Evolutionary conservation across 2,888 invertebrate species (phyloP).

Genomic region (Epinotia bilunana): DNA sequence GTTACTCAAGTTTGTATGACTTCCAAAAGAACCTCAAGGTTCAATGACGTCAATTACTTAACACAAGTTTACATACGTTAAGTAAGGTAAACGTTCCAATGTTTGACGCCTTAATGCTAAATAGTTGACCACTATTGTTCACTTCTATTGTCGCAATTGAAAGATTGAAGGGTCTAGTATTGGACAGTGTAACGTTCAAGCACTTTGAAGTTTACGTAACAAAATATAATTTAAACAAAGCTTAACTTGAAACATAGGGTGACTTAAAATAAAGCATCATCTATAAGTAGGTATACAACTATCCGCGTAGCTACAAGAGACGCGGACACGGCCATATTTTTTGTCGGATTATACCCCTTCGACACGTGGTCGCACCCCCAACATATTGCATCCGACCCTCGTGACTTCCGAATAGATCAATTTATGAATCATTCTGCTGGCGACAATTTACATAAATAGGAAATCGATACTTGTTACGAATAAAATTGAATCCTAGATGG

Average conservation of each 20-base stretch:
- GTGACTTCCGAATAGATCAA: slow-evolving; percentile 71
- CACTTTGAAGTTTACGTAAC: neutral
- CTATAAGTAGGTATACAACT: slow-evolving; percentile 17
- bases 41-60: no score
- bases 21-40: no score
- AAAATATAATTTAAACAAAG: neutral
- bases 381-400: slow-evolving; percentile 73
- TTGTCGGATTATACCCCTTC: slow-evolving; percentile 77
- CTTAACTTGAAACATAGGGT: slow-evolving; percentile 19
- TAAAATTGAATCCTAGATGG: slow-evolving; percentile 18
- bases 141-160: no score
- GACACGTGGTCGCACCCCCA: slow-evolving; percentile 72
- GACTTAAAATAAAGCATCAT: slow-evolving; percentile 28
- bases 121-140: no score
- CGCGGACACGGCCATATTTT: slow-evolving; percentile 71
- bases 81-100: no score
- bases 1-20: no score
- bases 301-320: slow-evolving; percentile 62
- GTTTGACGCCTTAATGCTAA: no score
- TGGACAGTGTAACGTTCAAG: no score
- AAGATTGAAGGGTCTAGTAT: no score
- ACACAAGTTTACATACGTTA: no score
- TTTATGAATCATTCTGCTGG: slow-evolving; percentile 68
- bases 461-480: slow-evolving; percentile 39
- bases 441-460: slow-evolving; percentile 43